Conservation (phyloP, 2,888 invertebrate genomes). For the Mesorhabditis spiculigera region DNA sequence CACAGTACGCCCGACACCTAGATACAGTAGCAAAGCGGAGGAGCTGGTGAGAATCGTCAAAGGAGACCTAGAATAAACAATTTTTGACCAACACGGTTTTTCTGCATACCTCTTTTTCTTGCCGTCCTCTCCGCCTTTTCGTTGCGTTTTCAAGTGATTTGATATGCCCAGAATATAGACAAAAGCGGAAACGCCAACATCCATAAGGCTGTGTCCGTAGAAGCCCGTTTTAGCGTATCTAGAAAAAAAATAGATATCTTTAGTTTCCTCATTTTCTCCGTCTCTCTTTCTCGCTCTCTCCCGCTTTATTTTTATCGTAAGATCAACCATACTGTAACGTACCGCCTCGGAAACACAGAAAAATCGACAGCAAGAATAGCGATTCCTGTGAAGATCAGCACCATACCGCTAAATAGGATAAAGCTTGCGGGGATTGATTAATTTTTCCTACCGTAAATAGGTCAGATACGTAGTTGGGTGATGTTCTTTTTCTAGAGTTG, state of each 20-base stretch:
- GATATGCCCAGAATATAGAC: constrained; percentile 73
- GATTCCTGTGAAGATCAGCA: constrained; percentile 70
- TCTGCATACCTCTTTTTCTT: constrained; percentile 8
- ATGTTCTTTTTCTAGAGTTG: constrained; percentile 35
- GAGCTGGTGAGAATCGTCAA: not conserved
- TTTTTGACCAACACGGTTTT: no score
- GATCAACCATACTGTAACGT: no score
- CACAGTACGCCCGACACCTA: not conserved
- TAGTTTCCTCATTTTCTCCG: no score
- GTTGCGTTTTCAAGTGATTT: constrained; percentile 18
- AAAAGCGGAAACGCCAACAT: constrained; percentile 86
- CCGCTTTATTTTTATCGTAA: no score
- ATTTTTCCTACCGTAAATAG: constrained; percentile 35
- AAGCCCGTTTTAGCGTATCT: no score
- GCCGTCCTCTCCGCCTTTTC: constrained; percentile 15
- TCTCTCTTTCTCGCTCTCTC: no score
- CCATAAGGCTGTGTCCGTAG: constrained; percentile 72
- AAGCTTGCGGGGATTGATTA: not conserved
- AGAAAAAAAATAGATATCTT: no score
- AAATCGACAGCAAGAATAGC: constrained; percentile 94
- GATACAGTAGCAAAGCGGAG: not conserved
- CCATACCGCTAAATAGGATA: constrained; percentile 19
- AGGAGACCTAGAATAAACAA: no score
- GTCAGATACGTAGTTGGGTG: constrained; percentile 45
- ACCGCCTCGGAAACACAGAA: constrained; percentile 75